These are phyloP conservation scores for Iphiclides podalirius DNA, from an alignment of 2,888 invertebrate species.

Conservation along the genomic window DNA sequence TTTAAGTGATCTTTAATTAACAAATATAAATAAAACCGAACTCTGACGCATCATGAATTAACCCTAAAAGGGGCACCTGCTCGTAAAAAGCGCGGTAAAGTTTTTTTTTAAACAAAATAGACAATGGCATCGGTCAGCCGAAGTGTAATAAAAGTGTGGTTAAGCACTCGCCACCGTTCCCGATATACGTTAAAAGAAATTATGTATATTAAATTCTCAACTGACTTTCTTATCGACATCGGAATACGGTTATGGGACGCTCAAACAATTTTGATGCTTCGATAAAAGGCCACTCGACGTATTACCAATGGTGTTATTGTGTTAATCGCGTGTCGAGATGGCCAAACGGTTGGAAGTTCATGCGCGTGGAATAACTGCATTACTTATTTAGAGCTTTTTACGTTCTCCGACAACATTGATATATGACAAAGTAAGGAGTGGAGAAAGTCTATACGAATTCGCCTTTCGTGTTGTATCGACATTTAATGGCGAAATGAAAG, in stretches of 20 bases:
- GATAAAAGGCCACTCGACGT: neutral
- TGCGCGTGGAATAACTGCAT: neutral
- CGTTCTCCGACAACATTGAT: neutral
- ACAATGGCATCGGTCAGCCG: conserved; percentile 23
- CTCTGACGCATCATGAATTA: no score
- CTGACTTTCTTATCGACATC: conserved; percentile 76
- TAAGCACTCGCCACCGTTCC: conserved; percentile 25
- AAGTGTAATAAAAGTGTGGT: conserved; percentile 25
- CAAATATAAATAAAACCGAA: no score
- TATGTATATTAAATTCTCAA: conserved; percentile 72
- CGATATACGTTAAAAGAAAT: conserved; percentile 64
- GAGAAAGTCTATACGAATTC: neutral
- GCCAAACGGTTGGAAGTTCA: neutral
- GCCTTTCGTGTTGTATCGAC: neutral
- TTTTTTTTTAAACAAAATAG: conserved; percentile 11
- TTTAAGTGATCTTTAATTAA: no score
- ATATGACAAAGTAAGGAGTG: neutral
- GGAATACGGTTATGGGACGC: conserved; percentile 44
- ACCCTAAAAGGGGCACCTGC: conserved; percentile 12
- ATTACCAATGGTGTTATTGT: neutral
- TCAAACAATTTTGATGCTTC: conserved; percentile 47
- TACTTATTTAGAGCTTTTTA: neutral
- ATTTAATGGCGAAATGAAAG: neutral
- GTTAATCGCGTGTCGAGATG: conserved; percentile 9
- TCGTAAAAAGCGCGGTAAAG: neutral